Conservation (phyloP, 92 coral and sea anemone genomes). For the Epizoanthus illoricatus region DNA sequence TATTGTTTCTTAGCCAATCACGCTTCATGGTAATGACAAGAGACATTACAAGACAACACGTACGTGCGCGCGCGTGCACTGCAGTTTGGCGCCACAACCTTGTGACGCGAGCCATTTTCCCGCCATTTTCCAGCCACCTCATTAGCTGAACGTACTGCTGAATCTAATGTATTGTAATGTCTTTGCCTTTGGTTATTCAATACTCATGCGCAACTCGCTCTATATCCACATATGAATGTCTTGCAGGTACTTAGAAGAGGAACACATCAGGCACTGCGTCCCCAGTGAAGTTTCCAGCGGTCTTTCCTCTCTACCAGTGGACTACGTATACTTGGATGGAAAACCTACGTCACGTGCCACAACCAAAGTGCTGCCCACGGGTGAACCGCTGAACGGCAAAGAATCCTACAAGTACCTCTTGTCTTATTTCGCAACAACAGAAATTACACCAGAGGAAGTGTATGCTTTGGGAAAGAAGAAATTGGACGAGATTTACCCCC, state of each 20-base stretch:
- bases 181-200: too few relatives aligned
- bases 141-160: too few relatives aligned
- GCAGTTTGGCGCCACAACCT: too few relatives aligned
- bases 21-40: too few relatives aligned
- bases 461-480: conserved; percentile 40
- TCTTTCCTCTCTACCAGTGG: conserved; percentile 37
- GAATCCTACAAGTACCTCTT: conserved; percentile 29
- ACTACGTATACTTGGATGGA: conserved; percentile 45
- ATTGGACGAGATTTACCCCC: conserved; percentile 42
- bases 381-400: conserved; percentile 20
- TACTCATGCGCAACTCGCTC: too few relatives aligned
- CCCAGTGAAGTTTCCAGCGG: conserved; percentile 56
- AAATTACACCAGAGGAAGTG: conserved; percentile 43
- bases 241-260: conserved; percentile 43
- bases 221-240: neutral
- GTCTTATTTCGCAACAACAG: conserved; percentile 49
- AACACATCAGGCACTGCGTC: conserved; percentile 53
- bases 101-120: too few relatives aligned
- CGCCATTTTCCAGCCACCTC: too few relatives aligned
- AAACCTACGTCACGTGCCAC: conserved; percentile 7
- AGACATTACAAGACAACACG: too few relatives aligned
- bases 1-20: too few relatives aligned
- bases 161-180: too few relatives aligned
- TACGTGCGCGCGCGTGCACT: too few relatives aligned
- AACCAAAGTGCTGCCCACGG: conserved; percentile 43